Percentiles rank a stretch among this genome's conserved stretches.
phyloP scores from a whole-genome alignment of 2,113 vertebrate genomes.

The Anguilla rostrata region DNA sequence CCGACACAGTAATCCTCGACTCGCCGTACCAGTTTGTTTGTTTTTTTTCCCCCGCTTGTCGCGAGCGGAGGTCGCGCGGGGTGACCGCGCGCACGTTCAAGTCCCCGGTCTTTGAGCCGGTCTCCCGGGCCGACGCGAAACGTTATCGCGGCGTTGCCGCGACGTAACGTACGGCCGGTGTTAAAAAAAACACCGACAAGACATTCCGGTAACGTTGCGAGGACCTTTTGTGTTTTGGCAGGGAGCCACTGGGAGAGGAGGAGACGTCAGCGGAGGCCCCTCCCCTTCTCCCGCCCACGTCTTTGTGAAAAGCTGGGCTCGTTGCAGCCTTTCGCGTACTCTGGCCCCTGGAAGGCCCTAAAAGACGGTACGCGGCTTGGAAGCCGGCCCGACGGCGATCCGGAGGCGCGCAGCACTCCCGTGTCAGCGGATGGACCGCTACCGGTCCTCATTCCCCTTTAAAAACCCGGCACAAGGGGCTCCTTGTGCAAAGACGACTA shows the following conservation, averaged over 20 bases:
- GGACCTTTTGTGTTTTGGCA: too few relatives aligned
- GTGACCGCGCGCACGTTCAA: not conserved
- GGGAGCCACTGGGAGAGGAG: not conserved
- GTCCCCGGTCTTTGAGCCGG: too few relatives aligned
- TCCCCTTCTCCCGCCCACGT: not conserved
- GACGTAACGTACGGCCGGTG: too few relatives aligned
- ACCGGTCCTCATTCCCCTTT: not conserved
- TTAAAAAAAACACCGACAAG: too few relatives aligned
- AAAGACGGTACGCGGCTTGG: not conserved
- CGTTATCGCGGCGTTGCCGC: too few relatives aligned
- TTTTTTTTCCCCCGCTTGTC: not conserved
- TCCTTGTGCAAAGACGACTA: not conserved
- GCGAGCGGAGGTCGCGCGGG: not conserved
- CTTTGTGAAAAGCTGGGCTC: not conserved
- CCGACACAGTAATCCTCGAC: not conserved
- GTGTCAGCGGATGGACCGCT: not conserved
- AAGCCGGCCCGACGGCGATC: not conserved
- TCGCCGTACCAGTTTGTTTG: not conserved
- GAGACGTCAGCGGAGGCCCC: not conserved
- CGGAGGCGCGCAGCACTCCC: not conserved
- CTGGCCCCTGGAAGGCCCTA: too few relatives aligned
- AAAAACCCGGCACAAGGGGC: not conserved
- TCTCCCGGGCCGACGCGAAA: too few relatives aligned
- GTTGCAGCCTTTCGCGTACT: not conserved
- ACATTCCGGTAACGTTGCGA: too few relatives aligned